Conservation (phyloP, 2,888 invertebrate species). For the Blastobasis adustella region DNA sequence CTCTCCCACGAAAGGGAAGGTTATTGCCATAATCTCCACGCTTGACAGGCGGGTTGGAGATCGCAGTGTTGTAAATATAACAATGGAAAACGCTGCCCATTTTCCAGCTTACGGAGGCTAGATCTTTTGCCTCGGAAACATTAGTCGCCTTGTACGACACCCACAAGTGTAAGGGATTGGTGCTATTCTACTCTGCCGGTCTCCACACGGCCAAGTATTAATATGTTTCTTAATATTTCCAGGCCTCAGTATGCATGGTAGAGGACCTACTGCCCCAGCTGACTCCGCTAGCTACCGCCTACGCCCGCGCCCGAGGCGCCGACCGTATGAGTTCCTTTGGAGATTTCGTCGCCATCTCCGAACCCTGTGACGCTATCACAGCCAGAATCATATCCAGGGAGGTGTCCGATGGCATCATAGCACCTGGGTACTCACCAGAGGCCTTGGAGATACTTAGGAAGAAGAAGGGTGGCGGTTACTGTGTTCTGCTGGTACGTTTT, state of each 20-base stretch:
- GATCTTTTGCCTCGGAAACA: too few relatives aligned
- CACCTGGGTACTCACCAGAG: constrained; percentile 90
- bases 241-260: constrained; percentile 95
- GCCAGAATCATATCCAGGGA: constrained; percentile 94
- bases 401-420: constrained; percentile 99
- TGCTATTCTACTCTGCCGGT: too few relatives aligned
- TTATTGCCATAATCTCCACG: too few relatives aligned
- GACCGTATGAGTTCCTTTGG: constrained; percentile 99
- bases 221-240: constrained; percentile 11
- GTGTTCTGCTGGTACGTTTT: constrained; percentile 82
- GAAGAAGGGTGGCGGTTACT: constrained; percentile 96
- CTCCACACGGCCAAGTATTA: too few relatives aligned
- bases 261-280: constrained; percentile 84
- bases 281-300: constrained; percentile 90
- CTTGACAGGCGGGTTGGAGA: too few relatives aligned
- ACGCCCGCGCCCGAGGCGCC: constrained; percentile 96
- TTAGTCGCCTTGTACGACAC: too few relatives aligned
- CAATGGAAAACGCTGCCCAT: too few relatives aligned
- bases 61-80: too few relatives aligned
- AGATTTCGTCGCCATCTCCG: constrained; percentile 96
- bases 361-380: constrained; percentile 90
- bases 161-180: too few relatives aligned
- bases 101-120: too few relatives aligned
- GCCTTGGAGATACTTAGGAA: constrained; percentile 91
- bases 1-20: too few relatives aligned